Base-by-base conservation (phyloP, 1,140 invertebrate genomes). In the Nasonia longicornis region DNA sequence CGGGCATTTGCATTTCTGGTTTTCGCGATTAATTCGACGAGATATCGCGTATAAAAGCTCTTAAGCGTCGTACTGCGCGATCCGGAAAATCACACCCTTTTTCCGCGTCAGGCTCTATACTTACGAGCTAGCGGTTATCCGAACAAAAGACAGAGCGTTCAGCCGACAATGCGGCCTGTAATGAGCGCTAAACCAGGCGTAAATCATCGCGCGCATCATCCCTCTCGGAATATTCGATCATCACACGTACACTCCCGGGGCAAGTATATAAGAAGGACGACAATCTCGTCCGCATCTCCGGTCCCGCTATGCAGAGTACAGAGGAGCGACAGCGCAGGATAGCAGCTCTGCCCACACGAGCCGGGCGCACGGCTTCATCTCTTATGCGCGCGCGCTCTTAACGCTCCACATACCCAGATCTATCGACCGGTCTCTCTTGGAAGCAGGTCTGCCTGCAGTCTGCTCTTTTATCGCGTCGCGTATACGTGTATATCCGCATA, bases 321-420 rank as follows among this genome's bases (percentile, higher is more conserved):
- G 14, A 58, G 52, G 20, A 58, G 3, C 52, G 52, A n/a, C 52
- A 58, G 38, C 38, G 38, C 38, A 42, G 38, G 38, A 42, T 42
- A 7, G 38, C 7, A 26, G 26, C 38, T 42, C 38, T 42, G n/a
- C 52, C 52, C 52, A 58, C 52, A n/a, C 52, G 16, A 35, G 4
- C 31, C 14, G 20, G 1, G 14, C 26, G 26, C 16, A 20, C 52
- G 52, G 20, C 52, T n/a, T n/a, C 16, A n/a, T 58, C 52, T 58
- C 52, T n/a, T n/a, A 58, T 58, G 52, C 45, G 42, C 38, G 31
- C 31, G 31, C 22, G 10, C 14, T 22, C 48, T 58, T 58, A 58
- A 42, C 79, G 79, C 72, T 80, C 79, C 72, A 80, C 79, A 75
- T 80, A 66, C 64, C 79, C 72, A 80, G 35, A 31, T 80, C 11